Evolutionary conservation across 2,113 vertebrate genomes (phyloP).

Genomic region (Percina caprodes): DNA sequence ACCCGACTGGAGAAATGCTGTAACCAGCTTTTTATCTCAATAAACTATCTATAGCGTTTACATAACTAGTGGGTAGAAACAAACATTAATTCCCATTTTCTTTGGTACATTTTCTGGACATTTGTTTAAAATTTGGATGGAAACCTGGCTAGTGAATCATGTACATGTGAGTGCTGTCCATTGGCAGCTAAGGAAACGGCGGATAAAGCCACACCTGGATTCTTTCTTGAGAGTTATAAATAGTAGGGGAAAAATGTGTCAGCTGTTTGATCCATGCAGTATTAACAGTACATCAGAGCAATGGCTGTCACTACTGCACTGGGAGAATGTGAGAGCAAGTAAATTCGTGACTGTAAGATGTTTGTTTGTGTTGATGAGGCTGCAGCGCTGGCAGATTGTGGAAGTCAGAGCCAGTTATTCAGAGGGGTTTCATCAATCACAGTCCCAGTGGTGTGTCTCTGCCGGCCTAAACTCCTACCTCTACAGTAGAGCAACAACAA

Average conservation of each 20-base stretch:
- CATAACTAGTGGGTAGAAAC: no score
- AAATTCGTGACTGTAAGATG: constrained; percentile 24
- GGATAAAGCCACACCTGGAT: constrained; percentile 25
- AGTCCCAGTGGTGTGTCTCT: constrained; percentile 46
- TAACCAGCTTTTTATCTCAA: no score
- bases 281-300: constrained; percentile 25
- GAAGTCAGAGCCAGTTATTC: constrained; percentile 43
- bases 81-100: no score
- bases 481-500: constrained; percentile 38
- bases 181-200: background rate
- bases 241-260: constrained; percentile 2
- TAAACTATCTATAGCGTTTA: no score
- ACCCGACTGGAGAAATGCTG: no score
- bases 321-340: constrained; percentile 6
- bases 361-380: constrained; percentile 49
- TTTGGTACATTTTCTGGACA: background rate
- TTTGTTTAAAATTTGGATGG: background rate
- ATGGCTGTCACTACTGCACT: constrained; percentile 18
- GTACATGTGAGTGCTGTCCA: background rate
- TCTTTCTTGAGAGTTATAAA: constrained; percentile 15
- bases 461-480: constrained; percentile 45
- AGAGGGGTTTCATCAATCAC: constrained; percentile 68
- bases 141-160: background rate
- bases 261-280: constrained; percentile 8
- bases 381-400: constrained; percentile 51